Percentiles rank a stretch among this genome's conserved stretches.
phyloP scores from a whole-genome alignment of 2,888 invertebrate species.

The Epinotia bilunana region DNA sequence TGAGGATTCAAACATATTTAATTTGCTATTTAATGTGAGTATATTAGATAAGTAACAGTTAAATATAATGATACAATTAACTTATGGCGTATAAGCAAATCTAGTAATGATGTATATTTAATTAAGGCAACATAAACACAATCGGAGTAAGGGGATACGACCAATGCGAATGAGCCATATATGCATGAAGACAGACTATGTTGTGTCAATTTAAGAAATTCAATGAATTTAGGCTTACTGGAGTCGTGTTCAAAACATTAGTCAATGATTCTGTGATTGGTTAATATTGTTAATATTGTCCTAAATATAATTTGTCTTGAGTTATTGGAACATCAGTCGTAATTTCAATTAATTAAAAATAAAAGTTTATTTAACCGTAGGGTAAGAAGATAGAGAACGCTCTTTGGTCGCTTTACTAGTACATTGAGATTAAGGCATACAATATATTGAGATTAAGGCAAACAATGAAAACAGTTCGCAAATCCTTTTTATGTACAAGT shows the following conservation, averaged over 20 bases:
- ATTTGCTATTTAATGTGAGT: no score
- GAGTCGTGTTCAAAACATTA: not conserved
- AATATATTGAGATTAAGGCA: no score
- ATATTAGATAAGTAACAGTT: no score
- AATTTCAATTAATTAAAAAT: not conserved
- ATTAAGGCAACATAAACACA: not conserved
- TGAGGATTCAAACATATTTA: no score
- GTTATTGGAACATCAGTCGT: not conserved
- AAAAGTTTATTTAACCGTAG: not conserved
- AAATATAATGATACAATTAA: not conserved
- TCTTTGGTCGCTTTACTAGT: not conserved
- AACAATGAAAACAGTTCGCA: no score
- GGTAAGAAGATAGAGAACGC: not conserved
- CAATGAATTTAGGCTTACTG: not conserved
- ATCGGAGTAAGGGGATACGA: not conserved
- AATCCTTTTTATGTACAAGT: no score
- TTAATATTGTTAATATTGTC: not conserved
- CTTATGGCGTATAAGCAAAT: not conserved
- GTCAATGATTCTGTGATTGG: slow-evolving; percentile 12
- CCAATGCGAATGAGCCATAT: not conserved
- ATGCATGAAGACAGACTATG: not conserved
- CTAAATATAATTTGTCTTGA: not conserved
- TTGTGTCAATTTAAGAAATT: slow-evolving; percentile 22
- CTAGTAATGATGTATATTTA: not conserved
- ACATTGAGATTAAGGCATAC: not conserved